Conservation (phyloP, 2,113 vertebrate genomes). For the Thinocorus orbignyianus region DNA sequence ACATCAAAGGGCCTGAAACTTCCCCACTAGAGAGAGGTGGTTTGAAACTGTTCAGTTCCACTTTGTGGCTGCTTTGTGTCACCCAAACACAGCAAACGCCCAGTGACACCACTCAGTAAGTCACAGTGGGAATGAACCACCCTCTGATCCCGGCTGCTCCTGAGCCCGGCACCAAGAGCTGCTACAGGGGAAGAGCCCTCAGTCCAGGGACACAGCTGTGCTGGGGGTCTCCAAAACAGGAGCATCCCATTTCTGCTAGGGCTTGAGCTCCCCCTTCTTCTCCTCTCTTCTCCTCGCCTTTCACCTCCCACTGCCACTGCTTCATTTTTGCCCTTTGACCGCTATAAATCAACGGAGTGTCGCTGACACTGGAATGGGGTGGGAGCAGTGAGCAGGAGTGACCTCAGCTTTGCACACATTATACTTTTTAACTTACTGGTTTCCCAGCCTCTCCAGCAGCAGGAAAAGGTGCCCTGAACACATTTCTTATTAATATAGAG, state of each 20-base stretch:
- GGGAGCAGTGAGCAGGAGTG: neutral
- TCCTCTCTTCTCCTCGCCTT: neutral
- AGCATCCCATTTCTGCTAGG: fast-evolving
- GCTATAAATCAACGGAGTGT: neutral
- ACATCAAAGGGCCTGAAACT: neutral
- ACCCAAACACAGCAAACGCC: neutral
- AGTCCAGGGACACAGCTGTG: neutral
- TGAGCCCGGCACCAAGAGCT: neutral
- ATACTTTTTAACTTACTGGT: neutral
- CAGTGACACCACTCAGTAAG: neutral
- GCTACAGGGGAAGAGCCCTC: neutral
- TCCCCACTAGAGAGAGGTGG: neutral
- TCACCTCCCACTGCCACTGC: neutral
- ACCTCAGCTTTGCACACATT: neutral
- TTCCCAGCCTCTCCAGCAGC: neutral
- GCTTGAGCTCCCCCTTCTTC: neutral
- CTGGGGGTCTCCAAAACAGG: neutral
- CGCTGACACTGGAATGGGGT: neutral
- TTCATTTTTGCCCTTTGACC: neutral
- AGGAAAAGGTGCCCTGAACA: neutral
- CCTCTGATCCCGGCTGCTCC: neutral
- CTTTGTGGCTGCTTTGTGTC: neutral
- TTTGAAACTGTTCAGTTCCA: neutral
- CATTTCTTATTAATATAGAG: neutral
- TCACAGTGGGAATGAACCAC: fast-evolving